Percentiles rank a stretch among this genome's conserved stretches.
Conservation (phyloP, 2,888 invertebrate species). For the Piscicola geometra region DNA sequence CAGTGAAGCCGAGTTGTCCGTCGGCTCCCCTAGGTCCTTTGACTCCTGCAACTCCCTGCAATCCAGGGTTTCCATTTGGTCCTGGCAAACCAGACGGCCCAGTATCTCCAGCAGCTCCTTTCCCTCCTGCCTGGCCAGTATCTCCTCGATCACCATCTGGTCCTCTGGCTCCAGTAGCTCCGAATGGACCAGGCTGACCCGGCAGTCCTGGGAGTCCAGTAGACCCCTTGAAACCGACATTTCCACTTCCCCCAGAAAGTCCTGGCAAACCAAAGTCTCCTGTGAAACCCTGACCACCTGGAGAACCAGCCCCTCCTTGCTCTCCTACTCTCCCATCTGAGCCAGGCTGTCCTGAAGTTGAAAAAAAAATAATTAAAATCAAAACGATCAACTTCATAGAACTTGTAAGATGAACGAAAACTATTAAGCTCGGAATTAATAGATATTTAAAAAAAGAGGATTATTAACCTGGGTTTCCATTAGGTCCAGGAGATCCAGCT, state of each 20-base stretch:
- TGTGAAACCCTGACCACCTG: not conserved
- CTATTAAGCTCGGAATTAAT: not conserved
- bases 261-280: not conserved
- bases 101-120: conserved; percentile 15
- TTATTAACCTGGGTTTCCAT: not conserved
- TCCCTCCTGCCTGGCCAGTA: not conserved
- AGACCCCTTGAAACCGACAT: not conserved
- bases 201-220: not conserved
- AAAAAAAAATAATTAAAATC: too few relatives aligned
- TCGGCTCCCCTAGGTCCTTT: conserved; percentile 23
- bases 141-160: not conserved
- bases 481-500: not conserved
- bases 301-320: conserved; percentile 19
- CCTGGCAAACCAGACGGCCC: conserved; percentile 16
- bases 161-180: conserved; percentile 12
- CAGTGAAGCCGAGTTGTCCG: conserved; percentile 26
- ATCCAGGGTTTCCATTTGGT: conserved; percentile 2
- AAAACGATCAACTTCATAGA: too few relatives aligned
- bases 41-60: not conserved
- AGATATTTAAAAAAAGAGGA: too few relatives aligned
- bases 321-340: conserved; percentile 18
- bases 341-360: conserved; percentile 11
- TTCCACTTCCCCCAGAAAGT: conserved; percentile 5
- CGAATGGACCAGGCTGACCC: not conserved
- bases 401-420: not conserved